Evolutionary conservation across 2,113 vertebrate genomes (phyloP).

Genomic region (Triplophysa siluroides): DNA sequence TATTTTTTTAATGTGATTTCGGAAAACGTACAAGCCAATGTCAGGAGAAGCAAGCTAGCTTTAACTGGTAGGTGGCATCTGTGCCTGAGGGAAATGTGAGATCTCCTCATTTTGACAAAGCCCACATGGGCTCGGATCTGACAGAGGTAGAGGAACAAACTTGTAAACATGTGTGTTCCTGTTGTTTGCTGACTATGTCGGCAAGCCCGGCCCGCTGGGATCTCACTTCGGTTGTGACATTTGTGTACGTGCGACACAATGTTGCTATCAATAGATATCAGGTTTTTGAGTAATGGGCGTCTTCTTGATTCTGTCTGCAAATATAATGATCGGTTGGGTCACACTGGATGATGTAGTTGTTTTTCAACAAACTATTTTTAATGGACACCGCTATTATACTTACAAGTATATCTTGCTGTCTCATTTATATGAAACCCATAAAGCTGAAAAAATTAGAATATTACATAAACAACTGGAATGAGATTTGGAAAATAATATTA

Average conservation of each 20-base stretch:
- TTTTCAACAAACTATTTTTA: too few relatives aligned
- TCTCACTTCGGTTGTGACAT: conserved; percentile 24
- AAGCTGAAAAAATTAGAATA: too few relatives aligned
- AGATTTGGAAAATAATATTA: too few relatives aligned
- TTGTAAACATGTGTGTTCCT: conserved; percentile 35
- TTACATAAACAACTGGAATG: too few relatives aligned
- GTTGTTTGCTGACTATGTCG: conserved; percentile 17
- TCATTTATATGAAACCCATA: too few relatives aligned
- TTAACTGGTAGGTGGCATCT: conserved; percentile 39
- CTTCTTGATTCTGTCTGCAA: too few relatives aligned
- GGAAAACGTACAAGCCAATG: conserved; percentile 3
- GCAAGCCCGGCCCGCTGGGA: conserved; percentile 14
- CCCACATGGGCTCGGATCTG: conserved; percentile 29
- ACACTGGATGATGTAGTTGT: too few relatives aligned
- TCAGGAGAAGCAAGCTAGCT: not conserved
- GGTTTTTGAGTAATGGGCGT: not conserved
- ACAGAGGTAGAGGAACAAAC: conserved; percentile 22
- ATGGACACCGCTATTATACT: too few relatives aligned
- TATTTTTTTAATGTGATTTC: not conserved
- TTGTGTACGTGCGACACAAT: conserved; percentile 25
- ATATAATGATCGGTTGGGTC: too few relatives aligned
- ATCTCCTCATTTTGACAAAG: conserved; percentile 41
- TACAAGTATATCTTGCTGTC: too few relatives aligned
- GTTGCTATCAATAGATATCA: not conserved
- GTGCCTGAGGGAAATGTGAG: conserved; percentile 40